Evolutionary conservation across 2,797 vertebrate species (phyloP), one percentile per base, ranked within the genome.

Genomic region (Brotula barbata): DNA sequence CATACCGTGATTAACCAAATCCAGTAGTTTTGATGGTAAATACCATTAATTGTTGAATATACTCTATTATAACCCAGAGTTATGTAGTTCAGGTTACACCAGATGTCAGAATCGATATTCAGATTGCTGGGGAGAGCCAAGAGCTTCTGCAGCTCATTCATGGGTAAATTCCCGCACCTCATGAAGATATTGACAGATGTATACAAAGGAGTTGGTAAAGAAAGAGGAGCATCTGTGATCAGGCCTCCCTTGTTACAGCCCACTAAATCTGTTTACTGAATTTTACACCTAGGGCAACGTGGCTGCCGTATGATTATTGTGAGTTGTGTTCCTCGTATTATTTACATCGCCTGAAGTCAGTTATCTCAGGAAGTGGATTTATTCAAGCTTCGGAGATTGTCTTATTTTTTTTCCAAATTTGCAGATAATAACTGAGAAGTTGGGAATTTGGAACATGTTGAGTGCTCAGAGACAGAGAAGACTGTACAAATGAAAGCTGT

Each of bases 361-460:
- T 55, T 8, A 43, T 31, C 57, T 71, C 67, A 69, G 61, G 58
- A 64, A 53, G 39, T 17, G 15, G 13, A 52, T 34, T 64, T 6
- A 50, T 22, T 51, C 1, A 21, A 22, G 20, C 21, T 7, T 2
- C 13, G 19, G 40, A 7, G 3, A 40, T 7, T 16, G 7, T n/a
- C 16, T n/a, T 39, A 6, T 40, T 16, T n/a, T 16, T 16, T 20
- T 9, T 12, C 34, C 8, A 36, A 36, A 12, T 19, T 10, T 11
- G 17, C 5, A 12, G 41, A 43, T 22, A 21, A 14, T 12, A n/a
- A 11, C 34, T 36, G 34, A 7, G n/a, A n/a, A n/a, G 34, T 44
- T 11, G 17, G 7, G 19, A 12, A 43, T 11, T 21, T 11, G 19
- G 10, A 15, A 11, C 5, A 4, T 21, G 1, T 43, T 12, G 6